Evolutionary conservation across 2,113 vertebrate species (phyloP).

Genomic region (Dolichotis patagonum): DNA sequence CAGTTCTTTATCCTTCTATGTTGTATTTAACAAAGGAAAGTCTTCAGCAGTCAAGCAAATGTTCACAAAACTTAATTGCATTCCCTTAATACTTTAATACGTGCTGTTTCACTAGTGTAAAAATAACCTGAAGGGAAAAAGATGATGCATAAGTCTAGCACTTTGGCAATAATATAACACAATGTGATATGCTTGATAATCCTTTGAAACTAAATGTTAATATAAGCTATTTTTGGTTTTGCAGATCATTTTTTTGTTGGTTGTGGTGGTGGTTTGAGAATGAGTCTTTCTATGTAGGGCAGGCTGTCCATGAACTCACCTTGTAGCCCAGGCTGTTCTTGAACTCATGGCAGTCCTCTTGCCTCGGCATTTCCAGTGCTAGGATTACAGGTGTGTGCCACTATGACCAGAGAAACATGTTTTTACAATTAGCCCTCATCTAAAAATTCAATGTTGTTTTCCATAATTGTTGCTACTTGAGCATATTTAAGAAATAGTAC

Average conservation of each 20-base stretch:
- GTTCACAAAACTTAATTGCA: conserved; percentile 22
- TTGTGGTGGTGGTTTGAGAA: background rate
- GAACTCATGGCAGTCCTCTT: background rate
- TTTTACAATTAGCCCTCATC: background rate
- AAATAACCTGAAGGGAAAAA: background rate
- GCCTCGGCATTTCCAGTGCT: background rate
- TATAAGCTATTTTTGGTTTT: background rate
- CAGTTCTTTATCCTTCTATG: background rate
- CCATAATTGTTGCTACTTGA: background rate
- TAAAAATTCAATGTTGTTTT: background rate
- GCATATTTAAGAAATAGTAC: background rate
- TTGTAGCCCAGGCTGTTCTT: background rate
- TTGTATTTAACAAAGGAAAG: background rate
- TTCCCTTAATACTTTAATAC: background rate
- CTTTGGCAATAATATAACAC: background rate
- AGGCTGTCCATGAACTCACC: background rate
- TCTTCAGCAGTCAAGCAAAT: background rate
- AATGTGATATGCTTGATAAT: background rate
- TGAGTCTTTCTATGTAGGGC: background rate
- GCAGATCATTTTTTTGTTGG: background rate
- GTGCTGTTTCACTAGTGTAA: background rate
- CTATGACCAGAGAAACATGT: background rate
- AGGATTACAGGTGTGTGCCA: background rate
- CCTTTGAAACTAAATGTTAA: conserved; percentile 26
- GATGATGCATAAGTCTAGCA: background rate